These are phyloP conservation scores for Tenthredo amoena DNA, from an alignment of 2,888 invertebrate species.

Conservation along the genomic window DNA sequence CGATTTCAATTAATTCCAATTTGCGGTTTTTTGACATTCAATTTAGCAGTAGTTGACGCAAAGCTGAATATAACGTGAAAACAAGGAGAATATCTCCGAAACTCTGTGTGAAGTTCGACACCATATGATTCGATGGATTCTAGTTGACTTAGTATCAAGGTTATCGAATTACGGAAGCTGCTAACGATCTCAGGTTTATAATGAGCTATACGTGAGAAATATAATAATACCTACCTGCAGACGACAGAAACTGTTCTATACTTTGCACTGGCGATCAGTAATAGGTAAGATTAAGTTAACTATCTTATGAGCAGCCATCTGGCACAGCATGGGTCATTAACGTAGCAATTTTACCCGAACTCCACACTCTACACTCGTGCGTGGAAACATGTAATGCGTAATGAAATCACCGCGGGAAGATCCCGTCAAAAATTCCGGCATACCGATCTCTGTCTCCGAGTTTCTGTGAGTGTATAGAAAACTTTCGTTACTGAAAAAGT, in stretches of 20 bases:
- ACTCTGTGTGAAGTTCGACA: neutral
- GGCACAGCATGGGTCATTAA: constrained; percentile 25
- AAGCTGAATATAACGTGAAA: neutral
- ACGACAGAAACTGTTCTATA: neutral
- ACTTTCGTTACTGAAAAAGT: neutral
- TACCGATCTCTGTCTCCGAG: neutral
- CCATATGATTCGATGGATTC: neutral
- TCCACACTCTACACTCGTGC: neutral
- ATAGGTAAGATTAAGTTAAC: constrained; percentile 6
- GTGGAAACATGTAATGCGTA: neutral
- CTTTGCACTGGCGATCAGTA: neutral
- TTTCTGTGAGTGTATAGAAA: neutral
- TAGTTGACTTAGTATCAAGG: neutral
- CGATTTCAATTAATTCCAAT: neutral
- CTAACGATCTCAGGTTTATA: neutral
- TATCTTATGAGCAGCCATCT: constrained; percentile 17
- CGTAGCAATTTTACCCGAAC: constrained; percentile 22
- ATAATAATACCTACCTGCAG: neutral
- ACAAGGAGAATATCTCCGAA: neutral
- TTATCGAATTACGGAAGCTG: neutral
- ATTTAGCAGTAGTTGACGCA: neutral
- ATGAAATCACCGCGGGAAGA: constrained; percentile 10
- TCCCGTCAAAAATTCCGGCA: neutral
- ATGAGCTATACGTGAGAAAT: neutral
- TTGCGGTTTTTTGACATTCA: neutral